These are phyloP conservation scores for Vanessa tameamea DNA, from an alignment of 1,140 invertebrate genomes.

Conservation along the genomic window DNA sequence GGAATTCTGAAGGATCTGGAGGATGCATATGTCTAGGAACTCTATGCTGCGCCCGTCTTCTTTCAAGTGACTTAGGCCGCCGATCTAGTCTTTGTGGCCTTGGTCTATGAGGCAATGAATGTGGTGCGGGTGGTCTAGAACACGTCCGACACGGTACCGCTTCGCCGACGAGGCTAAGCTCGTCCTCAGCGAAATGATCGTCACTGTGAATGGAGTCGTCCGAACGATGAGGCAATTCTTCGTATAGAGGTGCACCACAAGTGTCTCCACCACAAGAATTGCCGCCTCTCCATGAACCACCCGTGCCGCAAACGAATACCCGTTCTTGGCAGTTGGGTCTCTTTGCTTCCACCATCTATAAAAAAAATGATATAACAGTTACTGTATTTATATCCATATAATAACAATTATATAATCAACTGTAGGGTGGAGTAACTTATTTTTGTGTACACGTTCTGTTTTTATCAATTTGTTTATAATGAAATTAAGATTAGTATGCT, in stretches of 20 bases:
- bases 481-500: no score
- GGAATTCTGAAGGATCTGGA: constrained; percentile 77
- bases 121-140: constrained; percentile 60
- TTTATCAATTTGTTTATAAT: no score
- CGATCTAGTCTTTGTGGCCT: constrained; percentile 69
- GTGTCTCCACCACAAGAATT: constrained; percentile 67
- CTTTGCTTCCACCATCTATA: constrained; percentile 76
- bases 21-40: constrained; percentile 69
- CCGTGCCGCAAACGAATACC: constrained; percentile 72
- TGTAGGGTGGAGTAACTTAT: no score
- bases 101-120: constrained; percentile 69
- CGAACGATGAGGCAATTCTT: constrained; percentile 74
- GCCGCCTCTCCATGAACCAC: constrained; percentile 66
- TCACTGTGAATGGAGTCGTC: constrained; percentile 77
- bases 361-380: constrained; percentile 12
- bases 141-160: constrained; percentile 72
- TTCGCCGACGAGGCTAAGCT: constrained; percentile 77
- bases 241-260: constrained; percentile 75
- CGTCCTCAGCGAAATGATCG: constrained; percentile 79
- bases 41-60: constrained; percentile 67
- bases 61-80: constrained; percentile 69
- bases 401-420: no score
- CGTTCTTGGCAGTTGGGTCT: constrained; percentile 67
- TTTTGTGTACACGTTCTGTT: no score
- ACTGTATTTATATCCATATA: no score